Base-by-base conservation (phyloP, 2,888 invertebrate genomes). In the Cephonodes hylas region DNA sequence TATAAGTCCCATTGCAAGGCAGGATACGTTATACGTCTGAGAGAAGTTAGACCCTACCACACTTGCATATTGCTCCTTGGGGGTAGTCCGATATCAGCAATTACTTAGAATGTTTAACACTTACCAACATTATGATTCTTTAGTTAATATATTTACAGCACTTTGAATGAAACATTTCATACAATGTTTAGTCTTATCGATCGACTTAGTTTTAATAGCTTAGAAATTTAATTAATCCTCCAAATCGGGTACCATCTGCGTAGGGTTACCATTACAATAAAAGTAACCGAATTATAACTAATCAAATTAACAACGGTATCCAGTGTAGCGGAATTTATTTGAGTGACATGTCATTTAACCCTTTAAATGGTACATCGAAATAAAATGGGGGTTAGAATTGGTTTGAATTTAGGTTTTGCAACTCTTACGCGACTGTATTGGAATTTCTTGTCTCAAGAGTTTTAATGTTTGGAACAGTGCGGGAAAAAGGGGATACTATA, bases 281-380 rank as follows among this genome's bases (percentile, higher is more conserved):
- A 83, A 76, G 75, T 85, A 86, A 88, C 79, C 76, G 73, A 80
- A 80, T 89, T 86, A 86, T 75, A 74, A 69, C 72, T 88, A 87
- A 88, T 85, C 83, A 80, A 80, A 87, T 89, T 86, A 88, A 77
- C 74, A 66, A 66, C 68, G 72, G 69, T 74, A 70, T 71, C 69
- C 73, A 78, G 79, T 82, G 83, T 80, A 81, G 79, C 74, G 78
- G 83, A 85, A 86, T 82, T 84, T 82, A 84, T 85, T 84, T 79
- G 82, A 85, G 85, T 80, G 84, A 80, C 81, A 80, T 78, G 84
- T 80, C 83, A 74, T 83, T 84, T 84, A 86, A 86, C 86, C 85
- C 85, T 79, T 79, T 79, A 72, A 72, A 59, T 62, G 59, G 67
- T 34, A 64, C 68, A 63, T 59, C 56, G 62, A 67, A 71, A 72